A percentile compares a stretch with the other conserved stretches of the same genome.
These are phyloP conservation scores for Digitonthophagus gazella DNA, from an alignment of 2,888 invertebrate genomes.

Conservation along the genomic window DNA sequence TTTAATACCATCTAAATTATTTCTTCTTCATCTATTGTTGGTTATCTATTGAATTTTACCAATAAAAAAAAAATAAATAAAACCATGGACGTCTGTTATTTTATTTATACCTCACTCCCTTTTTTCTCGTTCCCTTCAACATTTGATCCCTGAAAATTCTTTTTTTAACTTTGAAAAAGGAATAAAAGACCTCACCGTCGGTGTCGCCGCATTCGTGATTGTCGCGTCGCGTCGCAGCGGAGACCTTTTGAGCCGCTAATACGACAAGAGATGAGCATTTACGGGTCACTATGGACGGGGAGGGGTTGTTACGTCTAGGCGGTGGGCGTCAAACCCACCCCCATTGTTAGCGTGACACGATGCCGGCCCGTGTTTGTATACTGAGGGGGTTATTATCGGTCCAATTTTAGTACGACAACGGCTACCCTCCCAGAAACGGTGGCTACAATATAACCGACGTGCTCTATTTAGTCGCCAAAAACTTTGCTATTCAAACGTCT, in stretches of 20 bases:
- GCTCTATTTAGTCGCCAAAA: neutral
- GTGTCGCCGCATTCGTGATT: too few species aligned
- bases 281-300: slow-evolving; percentile 1
- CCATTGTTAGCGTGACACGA: slow-evolving; percentile 25
- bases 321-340: slow-evolving; percentile 16
- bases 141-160: too few species aligned
- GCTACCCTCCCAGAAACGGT: slow-evolving; percentile 3
- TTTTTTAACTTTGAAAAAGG: too few species aligned
- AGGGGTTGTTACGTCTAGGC: neutral
- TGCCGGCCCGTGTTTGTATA: slow-evolving; percentile 28
- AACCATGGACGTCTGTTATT: too few species aligned
- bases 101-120: too few species aligned
- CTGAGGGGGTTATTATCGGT: slow-evolving; percentile 27
- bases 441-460: slow-evolving; percentile 4
- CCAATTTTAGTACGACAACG: slow-evolving; percentile 24
- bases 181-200: too few species aligned
- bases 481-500: slow-evolving; percentile 2
- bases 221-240: too few species aligned
- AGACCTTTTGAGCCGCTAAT: slow-evolving; percentile 1
- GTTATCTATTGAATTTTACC: too few species aligned
- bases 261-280: slow-evolving; percentile 11
- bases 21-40: too few species aligned
- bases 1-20: too few species aligned
- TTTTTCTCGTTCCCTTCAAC: too few species aligned
- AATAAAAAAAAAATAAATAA: too few species aligned